A percentile compares a stretch with the other conserved stretches of the same genome.
Evolutionary conservation across 92 coral and sea anemone species (phyloP).

Genomic region (Meandrina meandrites): DNA sequence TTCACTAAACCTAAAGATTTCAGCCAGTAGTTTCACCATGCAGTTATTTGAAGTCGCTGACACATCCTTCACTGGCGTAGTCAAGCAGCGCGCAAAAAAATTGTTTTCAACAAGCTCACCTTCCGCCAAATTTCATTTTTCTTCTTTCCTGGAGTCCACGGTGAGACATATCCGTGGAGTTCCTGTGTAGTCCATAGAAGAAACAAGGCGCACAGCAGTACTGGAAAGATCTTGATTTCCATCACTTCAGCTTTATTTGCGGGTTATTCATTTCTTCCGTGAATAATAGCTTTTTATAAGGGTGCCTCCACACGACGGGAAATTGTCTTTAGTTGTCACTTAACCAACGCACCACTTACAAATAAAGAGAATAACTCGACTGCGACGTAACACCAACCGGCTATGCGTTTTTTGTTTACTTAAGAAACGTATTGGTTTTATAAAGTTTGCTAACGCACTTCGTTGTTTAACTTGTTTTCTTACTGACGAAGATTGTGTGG

Average conservation of each 20-base stretch:
- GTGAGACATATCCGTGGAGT: neutral
- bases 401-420: neutral
- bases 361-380: neutral
- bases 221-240: conserved; percentile 9
- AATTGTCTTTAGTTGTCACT: conserved; percentile 24
- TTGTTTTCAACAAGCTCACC: neutral
- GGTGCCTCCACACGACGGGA: conserved; percentile 8
- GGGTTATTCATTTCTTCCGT: neutral
- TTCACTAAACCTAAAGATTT: neutral
- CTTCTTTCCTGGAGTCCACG: conserved; percentile 1
- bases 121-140: neutral
- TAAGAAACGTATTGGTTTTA: conserved; percentile 15
- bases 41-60: neutral
- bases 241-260: neutral
- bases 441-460: neutral
- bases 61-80: neutral
- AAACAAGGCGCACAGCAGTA: conserved; percentile 8
- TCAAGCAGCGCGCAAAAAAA: neutral
- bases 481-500: neutral
- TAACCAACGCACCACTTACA: conserved; percentile 3
- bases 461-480: neutral
- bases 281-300: conserved; percentile 4
- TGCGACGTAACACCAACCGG: neutral
- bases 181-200: conserved; percentile 10
- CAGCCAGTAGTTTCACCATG: neutral